phyloP scores from a whole-genome alignment of 2,797 vertebrate genomes.

The Lateolabrax maculatus region DNA sequence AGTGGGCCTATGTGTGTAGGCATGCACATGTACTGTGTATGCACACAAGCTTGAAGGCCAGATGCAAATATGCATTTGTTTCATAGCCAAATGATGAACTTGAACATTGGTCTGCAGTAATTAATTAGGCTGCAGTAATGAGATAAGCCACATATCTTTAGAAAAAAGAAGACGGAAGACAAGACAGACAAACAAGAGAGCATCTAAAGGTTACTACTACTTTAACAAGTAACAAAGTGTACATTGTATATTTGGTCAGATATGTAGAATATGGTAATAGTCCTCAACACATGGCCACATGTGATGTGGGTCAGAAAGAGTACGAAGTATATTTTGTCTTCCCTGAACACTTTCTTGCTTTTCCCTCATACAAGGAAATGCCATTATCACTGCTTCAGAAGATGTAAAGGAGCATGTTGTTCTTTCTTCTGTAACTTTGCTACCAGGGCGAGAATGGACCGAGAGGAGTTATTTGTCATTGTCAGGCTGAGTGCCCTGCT shows the following conservation, averaged over 20 bases:
- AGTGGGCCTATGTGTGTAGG: background rate
- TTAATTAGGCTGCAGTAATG: slow-evolving; percentile 44
- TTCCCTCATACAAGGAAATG: slow-evolving; percentile 60
- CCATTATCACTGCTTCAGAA: slow-evolving; percentile 67
- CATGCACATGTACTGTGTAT: background rate
- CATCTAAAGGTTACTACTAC: background rate
- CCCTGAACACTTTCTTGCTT: slow-evolving; percentile 33
- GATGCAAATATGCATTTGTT: slow-evolving; percentile 46
- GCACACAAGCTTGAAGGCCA: slow-evolving; percentile 28
- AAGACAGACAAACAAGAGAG: background rate
- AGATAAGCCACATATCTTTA: slow-evolving; percentile 17
- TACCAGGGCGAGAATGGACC: slow-evolving; percentile 70
- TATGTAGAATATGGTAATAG: background rate
- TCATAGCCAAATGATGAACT: slow-evolving; percentile 24
- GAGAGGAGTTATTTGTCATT: slow-evolving; percentile 67
- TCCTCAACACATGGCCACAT: background rate
- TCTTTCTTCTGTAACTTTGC: slow-evolving; percentile 61
- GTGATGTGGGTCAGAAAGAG: slow-evolving; percentile 2
- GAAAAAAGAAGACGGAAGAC: background rate
- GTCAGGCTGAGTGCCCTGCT: slow-evolving; percentile 61
- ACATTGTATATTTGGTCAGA: background rate
- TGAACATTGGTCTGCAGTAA: slow-evolving; percentile 32
- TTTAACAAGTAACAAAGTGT: background rate
- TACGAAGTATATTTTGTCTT: slow-evolving; percentile 18
- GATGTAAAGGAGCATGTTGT: slow-evolving; percentile 71